Percentiles rank a stretch among this genome's conserved stretches.
phyloP scores from a whole-genome alignment of 92 coral and sea anemone genomes.

The Phymanthus crucifer region DNA sequence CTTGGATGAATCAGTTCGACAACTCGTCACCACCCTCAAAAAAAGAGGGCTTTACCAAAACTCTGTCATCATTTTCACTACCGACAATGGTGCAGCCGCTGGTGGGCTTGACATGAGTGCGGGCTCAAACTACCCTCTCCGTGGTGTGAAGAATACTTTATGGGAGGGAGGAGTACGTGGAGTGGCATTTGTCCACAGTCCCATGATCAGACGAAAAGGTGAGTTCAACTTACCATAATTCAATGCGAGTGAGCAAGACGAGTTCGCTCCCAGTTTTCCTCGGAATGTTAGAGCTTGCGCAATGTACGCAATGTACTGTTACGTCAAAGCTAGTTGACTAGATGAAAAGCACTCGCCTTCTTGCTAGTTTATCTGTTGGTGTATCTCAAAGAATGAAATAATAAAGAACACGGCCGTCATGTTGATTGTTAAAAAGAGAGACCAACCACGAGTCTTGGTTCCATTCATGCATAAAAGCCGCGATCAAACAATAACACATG shows the following conservation, averaged over 20 bases:
- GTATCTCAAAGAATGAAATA: too few species aligned
- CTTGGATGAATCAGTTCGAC: constrained; percentile 88
- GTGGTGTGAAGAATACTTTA: constrained; percentile 93
- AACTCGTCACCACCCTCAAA: constrained; percentile 77
- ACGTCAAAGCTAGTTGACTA: too few species aligned
- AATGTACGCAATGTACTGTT: too few species aligned
- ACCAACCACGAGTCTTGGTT: too few species aligned
- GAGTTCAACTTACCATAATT: not conserved
- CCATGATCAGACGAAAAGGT: constrained; percentile 84
- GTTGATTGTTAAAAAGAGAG: too few species aligned
- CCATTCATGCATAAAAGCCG: too few species aligned
- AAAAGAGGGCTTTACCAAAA: constrained; percentile 82
- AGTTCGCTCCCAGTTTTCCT: too few species aligned
- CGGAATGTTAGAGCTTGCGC: too few species aligned
- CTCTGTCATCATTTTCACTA: constrained; percentile 91
- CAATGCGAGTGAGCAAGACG: too few species aligned
- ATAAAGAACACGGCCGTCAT: too few species aligned
- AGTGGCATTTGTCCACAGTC: constrained; percentile 97
- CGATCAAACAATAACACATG: not conserved
- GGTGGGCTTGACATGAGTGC: constrained; percentile 97
- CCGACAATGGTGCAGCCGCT: constrained; percentile 99
- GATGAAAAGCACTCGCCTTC: too few species aligned
- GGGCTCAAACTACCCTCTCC: constrained; percentile 95
- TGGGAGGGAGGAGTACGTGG: constrained; percentile 99
- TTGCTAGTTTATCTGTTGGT: too few species aligned